Percentiles rank a stretch among this genome's conserved stretches.
Conservation (phyloP, 2,797 vertebrate species). For the Cossypha dichroa region DNA sequence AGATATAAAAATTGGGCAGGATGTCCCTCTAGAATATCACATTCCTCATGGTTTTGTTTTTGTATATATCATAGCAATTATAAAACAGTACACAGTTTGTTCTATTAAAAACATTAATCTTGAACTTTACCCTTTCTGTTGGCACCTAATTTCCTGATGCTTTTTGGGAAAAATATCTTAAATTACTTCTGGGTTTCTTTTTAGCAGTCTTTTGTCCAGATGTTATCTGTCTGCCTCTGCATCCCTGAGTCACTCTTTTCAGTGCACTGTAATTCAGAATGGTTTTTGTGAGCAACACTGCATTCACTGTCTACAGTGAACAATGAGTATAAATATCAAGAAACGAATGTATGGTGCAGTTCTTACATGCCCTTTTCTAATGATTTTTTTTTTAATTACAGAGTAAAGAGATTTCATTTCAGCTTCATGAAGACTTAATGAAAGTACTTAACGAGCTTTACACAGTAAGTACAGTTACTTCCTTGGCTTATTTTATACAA, state of each 20-base stretch:
- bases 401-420: slow-evolving; percentile 99
- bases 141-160: not conserved
- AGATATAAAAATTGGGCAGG: not conserved
- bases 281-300: not conserved
- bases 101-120: not conserved
- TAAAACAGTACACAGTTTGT: not conserved
- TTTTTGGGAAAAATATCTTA: not conserved
- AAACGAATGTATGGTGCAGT: not conserved
- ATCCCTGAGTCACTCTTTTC: not conserved
- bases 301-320: not conserved
- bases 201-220: not conserved
- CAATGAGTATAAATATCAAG: not conserved
- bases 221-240: not conserved
- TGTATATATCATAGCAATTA: not conserved
- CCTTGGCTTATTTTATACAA: slow-evolving; percentile 32
- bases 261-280: not conserved
- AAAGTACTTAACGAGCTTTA: slow-evolving; percentile 99
- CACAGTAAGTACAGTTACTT: slow-evolving; percentile 87
- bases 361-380: slow-evolving; percentile 39
- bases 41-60: not conserved
- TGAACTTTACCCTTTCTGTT: not conserved
- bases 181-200: not conserved
- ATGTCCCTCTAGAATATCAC: not conserved
- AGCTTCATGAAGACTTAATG: slow-evolving; percentile 99
- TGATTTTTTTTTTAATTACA: slow-evolving; percentile 76